Evolutionary conservation across 2,797 vertebrate genomes (phyloP).

Genomic region (Sciaenops ocellatus): DNA sequence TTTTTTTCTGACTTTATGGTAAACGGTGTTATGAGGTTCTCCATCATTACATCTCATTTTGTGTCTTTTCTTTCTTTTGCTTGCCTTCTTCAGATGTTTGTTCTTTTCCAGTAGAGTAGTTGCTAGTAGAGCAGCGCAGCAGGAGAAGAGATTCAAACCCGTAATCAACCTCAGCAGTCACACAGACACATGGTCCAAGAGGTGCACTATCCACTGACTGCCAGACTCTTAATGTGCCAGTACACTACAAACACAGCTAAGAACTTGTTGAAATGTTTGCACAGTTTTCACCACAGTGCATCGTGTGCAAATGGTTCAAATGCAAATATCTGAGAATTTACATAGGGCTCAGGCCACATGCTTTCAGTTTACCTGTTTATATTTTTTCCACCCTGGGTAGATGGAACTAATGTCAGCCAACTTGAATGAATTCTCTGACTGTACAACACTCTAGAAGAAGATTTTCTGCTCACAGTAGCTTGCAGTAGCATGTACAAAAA

Average conservation of each 20-base stretch:
- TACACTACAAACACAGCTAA: not conserved
- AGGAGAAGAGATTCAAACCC: conserved; percentile 21
- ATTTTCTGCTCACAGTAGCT: not conserved
- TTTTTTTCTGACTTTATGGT: not conserved
- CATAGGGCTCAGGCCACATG: not conserved
- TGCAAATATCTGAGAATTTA: not conserved
- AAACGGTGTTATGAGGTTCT: not conserved
- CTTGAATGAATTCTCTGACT: not conserved
- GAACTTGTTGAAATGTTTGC: not conserved
- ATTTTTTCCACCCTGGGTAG: not conserved
- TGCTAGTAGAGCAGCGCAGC: conserved; percentile 21
- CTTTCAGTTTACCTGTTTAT: not conserved
- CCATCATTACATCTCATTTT: not conserved
- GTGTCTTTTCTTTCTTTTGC: not conserved
- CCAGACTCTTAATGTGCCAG: not conserved
- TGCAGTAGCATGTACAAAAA: conserved; percentile 7
- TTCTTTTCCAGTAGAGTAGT: conserved; percentile 30
- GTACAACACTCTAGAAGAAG: not conserved
- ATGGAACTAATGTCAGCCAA: not conserved
- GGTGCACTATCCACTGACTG: not conserved
- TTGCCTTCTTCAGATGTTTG: conserved; percentile 1
- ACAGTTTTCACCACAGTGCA: not conserved
- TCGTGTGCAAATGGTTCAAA: not conserved
- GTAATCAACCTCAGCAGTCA: conserved; percentile 27
- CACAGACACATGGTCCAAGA: conserved; percentile 11